These are phyloP conservation scores for Crioceris asparagi DNA, from an alignment of 2,888 invertebrate genomes.

Conservation along the genomic window DNA sequence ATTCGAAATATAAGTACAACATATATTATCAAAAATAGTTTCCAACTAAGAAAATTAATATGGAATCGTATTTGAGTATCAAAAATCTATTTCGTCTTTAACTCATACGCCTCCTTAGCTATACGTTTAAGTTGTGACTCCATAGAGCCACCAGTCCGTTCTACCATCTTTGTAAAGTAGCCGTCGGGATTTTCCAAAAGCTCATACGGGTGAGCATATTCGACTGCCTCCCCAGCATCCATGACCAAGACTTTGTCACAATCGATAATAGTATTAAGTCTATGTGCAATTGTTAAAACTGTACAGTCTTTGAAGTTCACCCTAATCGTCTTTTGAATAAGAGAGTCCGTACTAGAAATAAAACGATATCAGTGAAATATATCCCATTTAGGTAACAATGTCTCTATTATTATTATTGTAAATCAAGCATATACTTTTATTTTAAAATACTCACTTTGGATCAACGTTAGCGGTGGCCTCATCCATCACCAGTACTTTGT, in stretches of 20 bases:
- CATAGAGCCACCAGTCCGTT: conserved; percentile 29
- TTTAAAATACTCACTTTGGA: no score
- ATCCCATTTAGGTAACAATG: no score
- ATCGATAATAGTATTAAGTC: conserved; percentile 77
- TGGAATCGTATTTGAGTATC: no score
- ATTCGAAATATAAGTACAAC: no score
- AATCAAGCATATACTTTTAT: no score
- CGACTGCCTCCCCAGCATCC: conserved; percentile 41
- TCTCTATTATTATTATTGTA: no score
- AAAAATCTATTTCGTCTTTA: no score
- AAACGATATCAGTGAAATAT: conserved; percentile 5
- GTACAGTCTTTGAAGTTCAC: conserved; percentile 64
- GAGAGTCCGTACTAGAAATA: conserved; percentile 54
- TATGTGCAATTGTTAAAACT: conserved; percentile 72
- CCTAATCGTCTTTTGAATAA: conserved; percentile 66
- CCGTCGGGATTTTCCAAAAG: conserved; percentile 30
- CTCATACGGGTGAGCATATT: conserved; percentile 43
- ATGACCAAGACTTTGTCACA: conserved; percentile 59
- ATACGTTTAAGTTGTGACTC: conserved; percentile 22
- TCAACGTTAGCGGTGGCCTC: no score
- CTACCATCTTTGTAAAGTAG: conserved; percentile 30
- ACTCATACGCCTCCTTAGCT: conserved; percentile 21
- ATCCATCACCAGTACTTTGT: no score
- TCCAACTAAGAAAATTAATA: no score
- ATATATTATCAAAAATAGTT: no score